Base-by-base conservation (phyloP, 2,113 vertebrate genomes). In the Sitta europaea region DNA sequence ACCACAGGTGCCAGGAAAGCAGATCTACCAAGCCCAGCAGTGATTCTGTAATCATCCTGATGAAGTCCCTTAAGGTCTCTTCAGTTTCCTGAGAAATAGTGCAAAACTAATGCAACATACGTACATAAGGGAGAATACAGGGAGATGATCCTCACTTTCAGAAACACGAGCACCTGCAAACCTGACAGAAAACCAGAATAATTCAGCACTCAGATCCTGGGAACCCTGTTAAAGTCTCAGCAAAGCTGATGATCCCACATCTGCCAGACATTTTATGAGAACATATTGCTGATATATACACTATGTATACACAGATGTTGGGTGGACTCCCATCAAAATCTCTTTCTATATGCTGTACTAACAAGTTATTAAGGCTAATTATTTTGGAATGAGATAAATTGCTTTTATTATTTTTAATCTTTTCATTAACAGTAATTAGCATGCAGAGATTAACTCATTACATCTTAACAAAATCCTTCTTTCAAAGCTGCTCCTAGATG, bases 381-480 rank as follows among this genome's bases (percentile, higher is more conserved):
- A 57, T 81, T 80, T 92, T 78, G 40, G 58, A 86, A 78, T 76
- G 12, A 90, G 87, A 93, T 78, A 70, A 90, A 94, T 90, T 50
- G 19, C 11, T 93, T 71, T 81, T 91, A 76, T 92, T 85, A 65
- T 91, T 93, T 96, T 93, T 81, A 93, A 85, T 89, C 73, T 71
- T 86, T 81, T 70, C 70, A 81, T 97, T 97, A 92, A 80, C 51
- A 57, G 51, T 76, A 95, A 92, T 93, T 90, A 94, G 58, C 66
- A 72, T 12, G 10, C 9, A 21, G 42, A 25, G 11, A 76, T 57
- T 83, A 62, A 72, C 59, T 86, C 82, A 42, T 89, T 79, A 87
- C 79, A 45, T 89, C 53, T 62, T 53, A 65, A 92, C 42, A 18
- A 85, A 83, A 65, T 80, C 24, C 21, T 91, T 84, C 43, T 31